A percentile compares a stretch with the other conserved stretches of the same genome.
phyloP scores from a whole-genome alignment of 2,888 invertebrate species.

The Clepsis dumicolana region DNA sequence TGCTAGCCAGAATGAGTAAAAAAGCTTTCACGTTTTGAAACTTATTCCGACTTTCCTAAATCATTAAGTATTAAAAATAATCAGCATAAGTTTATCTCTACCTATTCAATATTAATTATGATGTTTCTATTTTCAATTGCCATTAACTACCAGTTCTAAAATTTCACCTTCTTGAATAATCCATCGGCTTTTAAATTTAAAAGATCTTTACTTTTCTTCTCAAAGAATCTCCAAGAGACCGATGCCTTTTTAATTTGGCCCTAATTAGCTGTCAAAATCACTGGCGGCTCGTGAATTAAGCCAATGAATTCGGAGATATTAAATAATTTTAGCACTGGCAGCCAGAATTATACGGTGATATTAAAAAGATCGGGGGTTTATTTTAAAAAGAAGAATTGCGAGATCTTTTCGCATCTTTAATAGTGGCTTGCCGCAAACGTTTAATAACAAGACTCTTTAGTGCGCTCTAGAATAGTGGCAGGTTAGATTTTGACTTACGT shows the following conservation, averaged over 20 bases:
- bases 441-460: no score
- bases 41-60: no score
- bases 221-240: background rate
- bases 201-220: background rate
- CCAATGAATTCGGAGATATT: slow-evolving; percentile 5
- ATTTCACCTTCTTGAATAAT: background rate
- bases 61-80: no score
- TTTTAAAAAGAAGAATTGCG: background rate
- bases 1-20: no score
- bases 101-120: background rate
- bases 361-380: background rate
- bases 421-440: no score
- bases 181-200: background rate
- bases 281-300: background rate
- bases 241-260: slow-evolving; percentile 5
- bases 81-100: no score
- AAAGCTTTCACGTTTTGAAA: no score
- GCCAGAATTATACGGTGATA: no score
- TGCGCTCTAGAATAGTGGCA: no score
- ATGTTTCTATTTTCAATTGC: background rate
- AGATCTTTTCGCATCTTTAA: background rate
- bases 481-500: no score
- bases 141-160: background rate
- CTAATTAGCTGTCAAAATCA: slow-evolving; percentile 27
- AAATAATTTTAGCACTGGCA: background rate